phyloP scores from a whole-genome alignment of 1,140 invertebrate genomes.

The Hyposmocoma kahamanoa region DNA sequence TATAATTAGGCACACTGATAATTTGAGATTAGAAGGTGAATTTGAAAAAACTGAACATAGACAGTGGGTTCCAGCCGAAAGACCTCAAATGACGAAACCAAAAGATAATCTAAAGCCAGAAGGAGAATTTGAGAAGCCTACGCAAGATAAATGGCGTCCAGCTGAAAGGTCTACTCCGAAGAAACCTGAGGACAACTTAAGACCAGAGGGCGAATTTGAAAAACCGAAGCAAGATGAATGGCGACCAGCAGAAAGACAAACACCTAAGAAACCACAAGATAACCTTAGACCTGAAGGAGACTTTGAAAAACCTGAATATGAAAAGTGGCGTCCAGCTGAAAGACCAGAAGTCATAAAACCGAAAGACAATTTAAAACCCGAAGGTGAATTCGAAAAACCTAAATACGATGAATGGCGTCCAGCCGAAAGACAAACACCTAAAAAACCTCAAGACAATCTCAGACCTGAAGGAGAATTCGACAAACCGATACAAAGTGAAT shows the following conservation, averaged over 20 bases:
- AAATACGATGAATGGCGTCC: slow-evolving; percentile 49
- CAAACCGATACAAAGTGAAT: slow-evolving; percentile 55
- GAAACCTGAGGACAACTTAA: slow-evolving; percentile 72
- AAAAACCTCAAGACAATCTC: slow-evolving; percentile 74
- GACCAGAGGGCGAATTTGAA: slow-evolving; percentile 76
- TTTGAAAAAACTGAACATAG: slow-evolving; percentile 72
- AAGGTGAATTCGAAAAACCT: slow-evolving; percentile 76
- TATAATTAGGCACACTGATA: slow-evolving; percentile 65
- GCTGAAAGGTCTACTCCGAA: slow-evolving; percentile 66
- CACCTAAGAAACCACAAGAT: slow-evolving; percentile 75
- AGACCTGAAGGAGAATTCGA: slow-evolving; percentile 77
- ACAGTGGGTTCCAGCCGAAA: slow-evolving; percentile 55
- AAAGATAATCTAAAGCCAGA: slow-evolving; percentile 72
- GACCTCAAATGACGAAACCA: slow-evolving; percentile 50
- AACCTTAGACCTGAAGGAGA: slow-evolving; percentile 79
- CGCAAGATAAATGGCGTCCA: slow-evolving; percentile 70
- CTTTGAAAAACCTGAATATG: slow-evolving; percentile 50
- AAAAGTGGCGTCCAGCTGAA: slow-evolving; percentile 52
- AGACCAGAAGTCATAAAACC: slow-evolving; percentile 48
- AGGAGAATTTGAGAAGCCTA: slow-evolving; percentile 71
- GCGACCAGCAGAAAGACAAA: slow-evolving; percentile 72
- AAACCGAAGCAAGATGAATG: slow-evolving; percentile 46
- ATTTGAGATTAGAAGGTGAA: slow-evolving; percentile 73
- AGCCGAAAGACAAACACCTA: slow-evolving; percentile 59
- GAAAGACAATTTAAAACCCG: slow-evolving; percentile 75